Base-by-base conservation (phyloP, 2,888 invertebrate species). In the Andrena dorsata region DNA sequence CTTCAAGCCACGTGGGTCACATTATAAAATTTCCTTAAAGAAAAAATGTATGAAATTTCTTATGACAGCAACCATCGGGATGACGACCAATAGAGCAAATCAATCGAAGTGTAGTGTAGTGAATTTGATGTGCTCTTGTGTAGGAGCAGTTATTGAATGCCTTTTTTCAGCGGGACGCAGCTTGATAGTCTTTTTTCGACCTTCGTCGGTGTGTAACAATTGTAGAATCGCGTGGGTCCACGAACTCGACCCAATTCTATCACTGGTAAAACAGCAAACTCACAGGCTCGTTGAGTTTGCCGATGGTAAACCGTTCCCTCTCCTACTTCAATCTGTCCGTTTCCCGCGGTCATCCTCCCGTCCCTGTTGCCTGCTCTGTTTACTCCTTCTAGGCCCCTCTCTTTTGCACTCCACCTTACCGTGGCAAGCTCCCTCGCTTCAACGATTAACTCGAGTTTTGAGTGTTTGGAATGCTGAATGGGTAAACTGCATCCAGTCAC, bases 371-470 rank as follows among this genome's bases (percentile, higher is more conserved):
- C 70, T 30, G 47, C 60, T 75, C 81, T 84, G 72, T 83, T 76
- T 76, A 60, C 66, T 63, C 66, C 80, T 53, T 47, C 60, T 63
- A 49, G 60, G 64, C 23, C 74, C 63, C 61, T 61, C 56, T 56
- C 23, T 58, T 65, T 65, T 56, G 60, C 63, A 66, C 66, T 65
- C 76, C 75, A 53, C 76, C 70, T 41, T 10, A 47, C 69, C 63
- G 13, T 61, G 47, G 23, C 65, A 41, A 49, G 84, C 71, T 77
- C 23, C 72, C 73, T 84, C 89, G 89, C 89, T 90, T 88, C 86
- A 84, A 84, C 90, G 91, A 92, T 92, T 91, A 91, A 92, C 90
- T 89, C 90, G 87, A 90, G 88, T 90, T 92, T 91, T 89, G 90
- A 91, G 90, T 91, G 90, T 90, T 91, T 89, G 89, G 88, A 90